These are phyloP conservation scores for Drosophila tanythrix DNA, from an alignment of 2,888 invertebrate genomes.

Conservation along the genomic window DNA sequence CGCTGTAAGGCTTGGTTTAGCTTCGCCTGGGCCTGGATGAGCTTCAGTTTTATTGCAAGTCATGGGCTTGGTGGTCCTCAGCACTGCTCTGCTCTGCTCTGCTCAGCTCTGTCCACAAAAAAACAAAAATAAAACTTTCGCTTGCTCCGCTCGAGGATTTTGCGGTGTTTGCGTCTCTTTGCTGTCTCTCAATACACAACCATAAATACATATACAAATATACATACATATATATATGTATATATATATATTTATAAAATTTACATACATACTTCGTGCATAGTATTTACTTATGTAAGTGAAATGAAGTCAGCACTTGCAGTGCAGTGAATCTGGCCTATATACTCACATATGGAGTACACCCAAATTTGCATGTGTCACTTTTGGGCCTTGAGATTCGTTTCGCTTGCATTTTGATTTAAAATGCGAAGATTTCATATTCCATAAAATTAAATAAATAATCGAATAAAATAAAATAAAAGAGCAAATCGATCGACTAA, in stretches of 20 bases:
- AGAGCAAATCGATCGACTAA: background rate
- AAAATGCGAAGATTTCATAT: background rate
- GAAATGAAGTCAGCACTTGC: conserved; percentile 66
- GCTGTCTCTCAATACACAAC: conserved; percentile 6
- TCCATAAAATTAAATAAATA: background rate
- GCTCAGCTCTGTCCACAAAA: background rate
- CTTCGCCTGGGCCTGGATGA: background rate
- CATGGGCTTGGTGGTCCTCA: conserved; percentile 9
- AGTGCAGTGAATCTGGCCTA: conserved; percentile 59
- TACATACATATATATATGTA: background rate
- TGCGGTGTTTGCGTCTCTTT: conserved; percentile 17
- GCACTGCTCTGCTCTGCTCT: background rate
- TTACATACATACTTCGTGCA: background rate
- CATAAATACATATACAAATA: background rate
- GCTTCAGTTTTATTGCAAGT: background rate
- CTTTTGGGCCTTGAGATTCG: background rate
- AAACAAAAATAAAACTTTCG: background rate
- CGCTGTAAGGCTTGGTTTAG: background rate
- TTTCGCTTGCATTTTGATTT: background rate
- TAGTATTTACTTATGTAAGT: conserved; percentile 18
- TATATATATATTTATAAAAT: conserved; percentile 23
- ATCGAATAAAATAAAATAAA: background rate
- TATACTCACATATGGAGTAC: conserved; percentile 50
- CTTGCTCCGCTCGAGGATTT: conserved; percentile 9
- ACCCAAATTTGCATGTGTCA: conserved; percentile 22